A percentile compares a stretch with the other conserved stretches of the same genome.
Evolutionary conservation across 2,888 invertebrate species (phyloP).

Genomic region (Epiblema foenella): DNA sequence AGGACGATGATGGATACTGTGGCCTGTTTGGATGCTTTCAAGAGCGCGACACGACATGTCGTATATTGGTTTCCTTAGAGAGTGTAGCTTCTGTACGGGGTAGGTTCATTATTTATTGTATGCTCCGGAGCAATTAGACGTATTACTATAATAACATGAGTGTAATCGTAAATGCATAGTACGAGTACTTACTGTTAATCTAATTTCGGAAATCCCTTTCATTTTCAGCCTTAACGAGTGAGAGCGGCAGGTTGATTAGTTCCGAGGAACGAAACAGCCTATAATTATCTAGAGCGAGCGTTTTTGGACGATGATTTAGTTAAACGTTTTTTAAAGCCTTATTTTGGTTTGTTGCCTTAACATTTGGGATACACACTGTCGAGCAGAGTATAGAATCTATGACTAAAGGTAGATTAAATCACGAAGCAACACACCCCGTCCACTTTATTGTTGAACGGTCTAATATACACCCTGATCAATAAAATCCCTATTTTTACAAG

Average conservation of each 20-base stretch:
- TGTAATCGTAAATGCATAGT: not conserved
- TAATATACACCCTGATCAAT: not conserved
- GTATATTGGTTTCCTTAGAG: too few relatives aligned
- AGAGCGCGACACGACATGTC: too few relatives aligned
- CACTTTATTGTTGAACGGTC: not conserved
- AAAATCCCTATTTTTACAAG: not conserved
- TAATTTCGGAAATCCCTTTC: slow-evolving; percentile 11
- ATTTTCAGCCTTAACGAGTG: slow-evolving; percentile 33
- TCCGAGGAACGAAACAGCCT: slow-evolving; percentile 56
- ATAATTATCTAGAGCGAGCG: slow-evolving; percentile 80
- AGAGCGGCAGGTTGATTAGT: slow-evolving; percentile 40
- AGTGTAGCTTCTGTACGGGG: too few relatives aligned
- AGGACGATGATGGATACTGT: too few relatives aligned
- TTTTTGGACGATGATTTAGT: slow-evolving; percentile 73
- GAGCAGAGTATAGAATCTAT: slow-evolving; percentile 10
- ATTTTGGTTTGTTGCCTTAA: slow-evolving; percentile 81
- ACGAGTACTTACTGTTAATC: slow-evolving; percentile 9
- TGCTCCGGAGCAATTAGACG: too few relatives aligned
- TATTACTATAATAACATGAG: not conserved
- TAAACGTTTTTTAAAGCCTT: slow-evolving; percentile 78
- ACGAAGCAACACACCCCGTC: not conserved
- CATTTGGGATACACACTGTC: slow-evolving; percentile 52
- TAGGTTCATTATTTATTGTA: too few relatives aligned
- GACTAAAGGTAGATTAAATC: not conserved
- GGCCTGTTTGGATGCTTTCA: too few relatives aligned